Conservation (phyloP, 1,140 invertebrate species). For the Pseudomyrmex gracilis region DNA sequence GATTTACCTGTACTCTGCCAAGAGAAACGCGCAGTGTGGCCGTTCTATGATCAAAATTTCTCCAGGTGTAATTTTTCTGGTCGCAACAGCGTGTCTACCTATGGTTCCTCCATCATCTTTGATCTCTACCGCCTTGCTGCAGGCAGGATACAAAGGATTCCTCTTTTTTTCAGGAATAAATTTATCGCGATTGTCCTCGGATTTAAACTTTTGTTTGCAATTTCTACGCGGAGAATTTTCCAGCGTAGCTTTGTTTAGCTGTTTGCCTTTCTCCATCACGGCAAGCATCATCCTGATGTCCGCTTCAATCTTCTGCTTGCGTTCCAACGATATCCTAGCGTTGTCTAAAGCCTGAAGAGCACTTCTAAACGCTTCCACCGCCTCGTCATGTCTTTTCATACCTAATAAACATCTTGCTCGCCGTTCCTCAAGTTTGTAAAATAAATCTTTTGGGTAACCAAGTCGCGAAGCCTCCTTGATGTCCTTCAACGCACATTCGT, state of each 20-base stretch:
- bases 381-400: slow-evolving; percentile 89
- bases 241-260: slow-evolving; percentile 79
- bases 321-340: slow-evolving; percentile 88
- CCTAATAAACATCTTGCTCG: slow-evolving; percentile 91
- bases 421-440: slow-evolving; percentile 92
- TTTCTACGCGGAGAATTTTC: slow-evolving; percentile 73
- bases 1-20: slow-evolving; percentile 87
- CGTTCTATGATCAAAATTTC: slow-evolving; percentile 90
- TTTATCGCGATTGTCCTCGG: slow-evolving; percentile 68
- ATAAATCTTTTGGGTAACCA: slow-evolving; percentile 91
- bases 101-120: slow-evolving; percentile 83
- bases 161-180: slow-evolving; percentile 70
- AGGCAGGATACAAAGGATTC: slow-evolving; percentile 86
- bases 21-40: slow-evolving; percentile 90
- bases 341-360: slow-evolving; percentile 89
- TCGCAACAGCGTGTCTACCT: slow-evolving; percentile 88
- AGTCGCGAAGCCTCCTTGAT: slow-evolving; percentile 89
- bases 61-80: slow-evolving; percentile 88
- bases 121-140: slow-evolving; percentile 87
- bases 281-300: slow-evolving; percentile 91
- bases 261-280: slow-evolving; percentile 87
- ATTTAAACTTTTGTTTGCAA: slow-evolving; percentile 75
- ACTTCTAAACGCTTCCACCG: slow-evolving; percentile 88
- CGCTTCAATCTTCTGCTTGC: slow-evolving; percentile 88
- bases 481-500: slow-evolving; percentile 89